Evolutionary conservation across 2,797 vertebrate genomes (phyloP), one percentile per base, ranked within the genome.

Genomic region (Eulemur albifrons): DNA sequence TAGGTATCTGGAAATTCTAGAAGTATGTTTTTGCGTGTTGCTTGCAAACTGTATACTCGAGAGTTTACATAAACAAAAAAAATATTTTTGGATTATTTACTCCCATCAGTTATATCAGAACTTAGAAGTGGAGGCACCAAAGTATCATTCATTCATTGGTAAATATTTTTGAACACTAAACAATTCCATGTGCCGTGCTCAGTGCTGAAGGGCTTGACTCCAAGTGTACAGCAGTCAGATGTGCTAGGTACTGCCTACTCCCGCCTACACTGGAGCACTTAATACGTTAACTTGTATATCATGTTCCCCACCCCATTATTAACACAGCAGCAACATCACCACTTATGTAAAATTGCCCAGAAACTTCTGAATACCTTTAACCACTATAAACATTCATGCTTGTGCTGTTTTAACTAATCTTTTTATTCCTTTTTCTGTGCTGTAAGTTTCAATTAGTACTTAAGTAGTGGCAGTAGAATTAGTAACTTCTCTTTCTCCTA

Each of bases 1-100:
- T 99, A 98, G 17, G 98, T 98, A 54, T 89, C 65, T 27, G 77
- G 35, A 80, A 25, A 88, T 20, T 21, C 23, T 12, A 23, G 30
- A 57, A 0, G 4, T 77, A 13, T 73, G 2, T 32, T 52, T 72
- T 59, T 70, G 10, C 82, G 70, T 43, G 18, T 73, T 32, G 32
- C n/a, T 25, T 92, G 61, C 50, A 59, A 86, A 81, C 38, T 67
- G 12, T 80, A 13, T 57, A 61, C 32, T n/a, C 2, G 4, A 73
- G 76, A 80, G 2, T 63, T 72, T n/a, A 92, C 84, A 84, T 0
- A 70, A 50, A 32, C 0, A 52, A 50, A 27, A 57, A 57, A 73
- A 50, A 69, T 11, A n/a, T 23, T 73, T 7, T 38, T 75, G 0
- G 14, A 32, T 75, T 77, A 59, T 59, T 52, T 67, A 80, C 32